A percentile compares a stretch with the other conserved stretches of the same genome.
Evolutionary conservation across 1,140 invertebrate species (phyloP).

Genomic region (Zaprionus capensis): DNA sequence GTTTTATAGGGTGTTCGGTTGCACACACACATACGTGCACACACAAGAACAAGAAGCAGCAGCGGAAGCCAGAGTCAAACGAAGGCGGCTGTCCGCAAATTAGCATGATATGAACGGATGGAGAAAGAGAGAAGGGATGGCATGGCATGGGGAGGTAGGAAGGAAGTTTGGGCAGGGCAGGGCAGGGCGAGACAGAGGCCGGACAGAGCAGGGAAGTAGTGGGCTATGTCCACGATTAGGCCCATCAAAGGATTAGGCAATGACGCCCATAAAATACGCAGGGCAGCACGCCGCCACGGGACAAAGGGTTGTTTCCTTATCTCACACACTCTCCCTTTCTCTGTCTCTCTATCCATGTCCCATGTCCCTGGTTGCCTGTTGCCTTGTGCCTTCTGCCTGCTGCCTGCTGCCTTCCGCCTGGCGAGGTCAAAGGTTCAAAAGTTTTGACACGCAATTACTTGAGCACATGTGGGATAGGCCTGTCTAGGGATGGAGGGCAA

Average conservation of each 20-base stretch:
- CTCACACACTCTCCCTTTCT: neutral
- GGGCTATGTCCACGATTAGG: constrained; percentile 65
- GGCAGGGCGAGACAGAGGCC: neutral
- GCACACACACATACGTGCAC: constrained; percentile 23
- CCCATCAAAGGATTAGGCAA: constrained; percentile 79
- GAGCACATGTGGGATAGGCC: constrained; percentile 54
- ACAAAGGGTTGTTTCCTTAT: constrained; percentile 23
- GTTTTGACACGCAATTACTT: constrained; percentile 79
- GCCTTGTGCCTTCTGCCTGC: neutral
- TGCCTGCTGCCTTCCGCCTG: neutral
- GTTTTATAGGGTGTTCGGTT: constrained; percentile 82
- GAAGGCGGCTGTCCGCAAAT: constrained; percentile 81
- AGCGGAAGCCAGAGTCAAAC: constrained; percentile 77
- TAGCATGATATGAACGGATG: constrained; percentile 57
- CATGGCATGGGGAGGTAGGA: neutral
- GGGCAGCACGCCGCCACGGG: constrained; percentile 40
- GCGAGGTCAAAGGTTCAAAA: constrained; percentile 74
- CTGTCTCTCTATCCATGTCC: neutral
- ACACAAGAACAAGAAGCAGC: constrained; percentile 61
- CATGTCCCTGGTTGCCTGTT: constrained; percentile 15
- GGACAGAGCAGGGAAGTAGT: constrained; percentile 11
- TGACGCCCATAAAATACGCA: constrained; percentile 51
- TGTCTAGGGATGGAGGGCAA: constrained; percentile 27
- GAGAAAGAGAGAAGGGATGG: neutral
- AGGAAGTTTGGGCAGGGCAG: neutral